Percentiles rank a stretch among this genome's conserved stretches.
These are phyloP conservation scores for Sarcophaga variegata DNA, from an alignment of 2,888 invertebrate species.

Conservation along the genomic window DNA sequence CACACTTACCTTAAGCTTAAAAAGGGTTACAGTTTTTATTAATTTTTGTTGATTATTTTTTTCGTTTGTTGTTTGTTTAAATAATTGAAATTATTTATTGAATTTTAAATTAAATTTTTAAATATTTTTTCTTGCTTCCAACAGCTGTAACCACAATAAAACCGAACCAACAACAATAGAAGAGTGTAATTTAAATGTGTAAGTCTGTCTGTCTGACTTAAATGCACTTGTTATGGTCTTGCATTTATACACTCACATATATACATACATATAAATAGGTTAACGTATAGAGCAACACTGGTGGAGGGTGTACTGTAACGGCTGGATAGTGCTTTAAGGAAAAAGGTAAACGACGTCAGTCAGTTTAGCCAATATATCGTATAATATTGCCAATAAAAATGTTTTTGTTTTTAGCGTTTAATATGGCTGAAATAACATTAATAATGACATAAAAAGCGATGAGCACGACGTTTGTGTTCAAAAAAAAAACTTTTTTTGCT, in stretches of 20 bases:
- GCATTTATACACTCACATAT: not conserved
- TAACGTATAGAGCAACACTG: not conserved
- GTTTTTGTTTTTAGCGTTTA: constrained; percentile 28
- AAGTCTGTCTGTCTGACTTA: constrained; percentile 10
- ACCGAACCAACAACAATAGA: not conserved
- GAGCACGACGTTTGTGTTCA: constrained; percentile 48
- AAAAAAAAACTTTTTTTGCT: constrained; percentile 11
- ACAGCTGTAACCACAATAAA: constrained; percentile 6
- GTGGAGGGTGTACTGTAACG: not conserved
- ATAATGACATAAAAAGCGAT: constrained; percentile 44
- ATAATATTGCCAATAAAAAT: constrained; percentile 44
- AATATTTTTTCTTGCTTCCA: constrained; percentile 22
- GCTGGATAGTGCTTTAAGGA: not conserved
- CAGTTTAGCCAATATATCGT: not conserved
- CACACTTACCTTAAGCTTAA: constrained; percentile 23
- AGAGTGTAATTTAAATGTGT: too few relatives aligned
- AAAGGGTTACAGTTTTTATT: not conserved
- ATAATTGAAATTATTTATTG: constrained; percentile 45
- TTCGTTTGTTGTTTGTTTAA: constrained; percentile 18
- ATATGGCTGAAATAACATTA: constrained; percentile 55
- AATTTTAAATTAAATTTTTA: constrained; percentile 48
- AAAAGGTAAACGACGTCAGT: constrained; percentile 15
- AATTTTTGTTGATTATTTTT: not conserved
- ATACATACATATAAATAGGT: too few relatives aligned
- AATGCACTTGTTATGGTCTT: constrained; percentile 46